phyloP scores from a whole-genome alignment of 64 coral and sea anemone species.

The Acropora tenuis region DNA sequence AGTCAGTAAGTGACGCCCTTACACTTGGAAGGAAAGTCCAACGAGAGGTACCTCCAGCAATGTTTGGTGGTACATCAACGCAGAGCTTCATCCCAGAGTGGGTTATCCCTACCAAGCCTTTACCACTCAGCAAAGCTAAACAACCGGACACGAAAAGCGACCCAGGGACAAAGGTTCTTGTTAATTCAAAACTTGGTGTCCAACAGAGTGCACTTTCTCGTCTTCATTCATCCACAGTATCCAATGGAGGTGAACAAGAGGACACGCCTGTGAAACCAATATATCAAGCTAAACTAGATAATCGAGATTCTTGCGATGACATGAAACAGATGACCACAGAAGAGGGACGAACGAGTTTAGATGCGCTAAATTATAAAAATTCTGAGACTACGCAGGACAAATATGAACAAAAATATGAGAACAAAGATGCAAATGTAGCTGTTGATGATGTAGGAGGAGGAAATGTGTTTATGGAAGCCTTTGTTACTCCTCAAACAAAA shows the following conservation, averaged over 20 bases:
- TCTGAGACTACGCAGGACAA: neutral
- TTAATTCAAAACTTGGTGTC: neutral
- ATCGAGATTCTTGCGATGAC: neutral
- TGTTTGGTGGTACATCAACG: neutral
- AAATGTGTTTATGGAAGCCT: neutral
- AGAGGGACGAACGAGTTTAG: neutral
- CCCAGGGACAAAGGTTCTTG: neutral
- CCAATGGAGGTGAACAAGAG: neutral
- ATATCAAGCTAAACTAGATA: neutral
- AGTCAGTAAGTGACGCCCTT: neutral
- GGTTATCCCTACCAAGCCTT: neutral
- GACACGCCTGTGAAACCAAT: neutral
- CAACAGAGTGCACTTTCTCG: neutral
- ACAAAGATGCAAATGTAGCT: neutral
- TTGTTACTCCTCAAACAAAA: constrained; percentile 35
- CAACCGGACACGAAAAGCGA: neutral
- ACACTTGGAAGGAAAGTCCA: neutral
- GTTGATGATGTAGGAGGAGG: neutral
- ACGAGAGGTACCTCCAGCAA: neutral
- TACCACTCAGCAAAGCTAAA: neutral
- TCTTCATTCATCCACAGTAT: neutral
- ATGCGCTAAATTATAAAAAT: neutral
- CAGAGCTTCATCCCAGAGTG: neutral
- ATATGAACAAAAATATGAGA: neutral
- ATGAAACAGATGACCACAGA: neutral